Conservation (phyloP, 1,140 invertebrate genomes). For the Cataglyphis hispanica region DNA sequence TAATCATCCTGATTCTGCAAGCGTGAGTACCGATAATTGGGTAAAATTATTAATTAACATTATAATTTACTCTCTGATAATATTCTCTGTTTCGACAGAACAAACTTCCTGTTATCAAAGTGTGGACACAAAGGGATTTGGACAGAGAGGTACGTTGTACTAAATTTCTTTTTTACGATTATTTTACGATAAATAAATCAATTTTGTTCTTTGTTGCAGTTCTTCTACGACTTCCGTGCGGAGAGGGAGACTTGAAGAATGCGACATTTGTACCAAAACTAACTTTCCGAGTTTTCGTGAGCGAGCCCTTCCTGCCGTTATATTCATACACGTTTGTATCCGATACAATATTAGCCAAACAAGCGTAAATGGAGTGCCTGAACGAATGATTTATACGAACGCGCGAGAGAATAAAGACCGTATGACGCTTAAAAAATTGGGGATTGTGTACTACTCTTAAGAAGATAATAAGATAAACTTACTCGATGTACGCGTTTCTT, state of each 20-base stretch:
- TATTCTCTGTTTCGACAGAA: constrained; percentile 74
- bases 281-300: constrained; percentile 73
- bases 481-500: constrained; percentile 72
- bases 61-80: background rate
- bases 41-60: too few relatives aligned
- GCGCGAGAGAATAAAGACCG: constrained; percentile 65
- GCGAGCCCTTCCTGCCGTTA: constrained; percentile 66
- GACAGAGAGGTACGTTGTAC: constrained; percentile 81
- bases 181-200: constrained; percentile 19
- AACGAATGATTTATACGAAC: constrained; percentile 80
- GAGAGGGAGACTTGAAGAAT: constrained; percentile 85
- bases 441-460: constrained; percentile 41
- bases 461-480: constrained; percentile 52
- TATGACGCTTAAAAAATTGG: constrained; percentile 62
- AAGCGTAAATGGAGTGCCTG: constrained; percentile 85
- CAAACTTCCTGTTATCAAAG: constrained; percentile 83
- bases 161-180: background rate
- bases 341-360: constrained; percentile 81
- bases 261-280: constrained; percentile 78
- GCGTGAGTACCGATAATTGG: constrained; percentile 67
- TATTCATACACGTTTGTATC: constrained; percentile 74
- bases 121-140: constrained; percentile 83
- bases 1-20: constrained; percentile 65
- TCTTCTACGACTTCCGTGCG: constrained; percentile 85
- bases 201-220: constrained; percentile 78